phyloP scores from a whole-genome alignment of 2,797 vertebrate species.

The Sebastes vulpes region DNA sequence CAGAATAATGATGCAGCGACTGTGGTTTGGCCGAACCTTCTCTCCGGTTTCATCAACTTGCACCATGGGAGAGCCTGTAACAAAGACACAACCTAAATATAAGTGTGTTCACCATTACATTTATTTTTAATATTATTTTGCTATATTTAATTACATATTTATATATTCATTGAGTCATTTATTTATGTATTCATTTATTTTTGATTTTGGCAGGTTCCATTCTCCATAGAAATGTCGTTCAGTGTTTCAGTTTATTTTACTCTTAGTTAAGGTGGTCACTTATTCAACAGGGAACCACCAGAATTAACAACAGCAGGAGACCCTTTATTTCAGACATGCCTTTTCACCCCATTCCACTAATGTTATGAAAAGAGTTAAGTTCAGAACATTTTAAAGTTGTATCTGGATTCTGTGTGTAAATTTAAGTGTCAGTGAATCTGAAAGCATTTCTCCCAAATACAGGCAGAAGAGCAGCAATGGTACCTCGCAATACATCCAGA shows the following conservation, averaged over 20 bases:
- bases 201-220: no score
- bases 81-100: neutral
- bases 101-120: neutral
- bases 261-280: neutral
- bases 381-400: neutral
- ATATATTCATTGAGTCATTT: no score
- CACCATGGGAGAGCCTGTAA: constrained; percentile 93
- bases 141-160: no score
- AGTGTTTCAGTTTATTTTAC: neutral
- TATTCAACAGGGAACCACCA: neutral
- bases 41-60: constrained; percentile 97
- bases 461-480: neutral
- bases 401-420: neutral
- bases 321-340: neutral
- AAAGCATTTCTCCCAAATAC: constrained; percentile 34
- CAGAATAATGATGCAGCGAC: constrained; percentile 97
- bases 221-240: neutral
- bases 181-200: no score
- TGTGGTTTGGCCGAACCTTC: constrained; percentile 97
- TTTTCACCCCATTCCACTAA: neutral
- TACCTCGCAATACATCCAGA: constrained; percentile 94
- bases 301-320: neutral
- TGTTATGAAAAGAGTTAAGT: neutral
- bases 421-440: neutral
- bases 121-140: no score